phyloP scores from a whole-genome alignment of 1,140 invertebrate genomes.

The Cydia strobilella region DNA sequence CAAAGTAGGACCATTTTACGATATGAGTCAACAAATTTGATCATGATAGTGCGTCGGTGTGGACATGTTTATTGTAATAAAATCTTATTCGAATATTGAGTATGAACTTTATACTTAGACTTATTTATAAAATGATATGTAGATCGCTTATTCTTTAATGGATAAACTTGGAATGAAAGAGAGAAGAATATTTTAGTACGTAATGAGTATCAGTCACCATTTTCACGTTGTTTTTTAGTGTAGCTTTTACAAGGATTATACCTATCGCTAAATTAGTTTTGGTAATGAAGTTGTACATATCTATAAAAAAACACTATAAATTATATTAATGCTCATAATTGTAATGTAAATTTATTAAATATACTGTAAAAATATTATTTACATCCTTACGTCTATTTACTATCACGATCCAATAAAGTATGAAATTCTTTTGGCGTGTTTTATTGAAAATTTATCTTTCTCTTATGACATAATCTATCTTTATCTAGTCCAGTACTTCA shows the following conservation, averaged over 20 bases:
- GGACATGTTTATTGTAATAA: background rate
- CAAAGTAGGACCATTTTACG: no score
- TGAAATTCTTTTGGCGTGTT: conserved; percentile 44
- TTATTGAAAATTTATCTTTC: conserved; percentile 36
- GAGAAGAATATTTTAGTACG: conserved; percentile 17
- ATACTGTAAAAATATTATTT: conserved; percentile 71
- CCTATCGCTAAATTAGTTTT: conserved; percentile 31
- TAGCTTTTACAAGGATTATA: conserved; percentile 31
- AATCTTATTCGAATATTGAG: background rate
- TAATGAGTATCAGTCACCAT: conserved; percentile 8
- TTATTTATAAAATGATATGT: background rate
- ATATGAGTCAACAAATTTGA: background rate
- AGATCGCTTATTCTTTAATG: conserved; percentile 1
- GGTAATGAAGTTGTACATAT: conserved; percentile 65
- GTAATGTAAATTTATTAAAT: conserved; percentile 61
- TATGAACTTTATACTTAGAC: conserved; percentile 16
- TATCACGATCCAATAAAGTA: conserved; percentile 74
- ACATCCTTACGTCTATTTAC: conserved; percentile 73
- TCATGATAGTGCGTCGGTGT: background rate
- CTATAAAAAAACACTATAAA: conserved; percentile 55
- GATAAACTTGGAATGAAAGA: conserved; percentile 1
- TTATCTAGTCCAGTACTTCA: no score
- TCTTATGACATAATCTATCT: no score
- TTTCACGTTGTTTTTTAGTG: background rate
- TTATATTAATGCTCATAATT: conserved; percentile 68